Base-by-base conservation (phyloP, 2,888 invertebrate genomes). In the Acanthosepion pharaonis region DNA sequence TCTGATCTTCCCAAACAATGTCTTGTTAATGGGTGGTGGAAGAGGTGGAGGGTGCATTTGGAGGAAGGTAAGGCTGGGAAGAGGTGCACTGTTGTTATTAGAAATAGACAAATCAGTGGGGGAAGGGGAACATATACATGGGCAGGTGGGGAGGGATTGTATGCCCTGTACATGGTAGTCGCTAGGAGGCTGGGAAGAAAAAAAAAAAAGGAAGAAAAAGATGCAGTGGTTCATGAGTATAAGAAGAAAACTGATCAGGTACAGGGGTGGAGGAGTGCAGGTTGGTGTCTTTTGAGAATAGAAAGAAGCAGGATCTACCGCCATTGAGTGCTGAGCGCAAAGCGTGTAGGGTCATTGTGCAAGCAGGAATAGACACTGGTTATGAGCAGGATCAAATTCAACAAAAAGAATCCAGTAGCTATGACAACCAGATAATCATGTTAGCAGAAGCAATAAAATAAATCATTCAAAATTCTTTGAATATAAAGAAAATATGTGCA, bases 221-320 rank as follows among this genome's bases (percentile, higher is more conserved):
- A 59, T 59, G 59, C 23, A 59, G 59, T 59, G 9, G n/a, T 78
- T n/a, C n/a, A 5, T n/a, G 78, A 78, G n/a, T 78, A 78, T n/a
- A 78, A n/a, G 78, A 78, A 78, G 78, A 78, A 78, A 78, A 78
- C 78, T 78, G 78, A 33, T 78, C 78, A 78, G n/a, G 78, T 5
- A 78, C 9, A 78, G 5, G n/a, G n/a, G n/a, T n/a, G 33, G n/a
- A 18, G 33, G n/a, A 4, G n/a, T 78, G 78, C 78, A 78, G 78
- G n/a, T 78, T 78, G n/a, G n/a, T 78, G 78, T 78, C 78, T 78
- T 78, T 78, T 78, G 78, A 78, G 78, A 78, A 78, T n/a, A 78
- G 78, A n/a, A 78, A 78, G n/a, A 78, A 78, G 78, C 78, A 78
- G 78, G 78, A 78, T 78, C 78, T 78, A n/a, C 78, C 59, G 59